These are phyloP conservation scores for Ceratothoa steindachneri DNA, from an alignment of 2,888 invertebrate species.

Conservation along the genomic window DNA sequence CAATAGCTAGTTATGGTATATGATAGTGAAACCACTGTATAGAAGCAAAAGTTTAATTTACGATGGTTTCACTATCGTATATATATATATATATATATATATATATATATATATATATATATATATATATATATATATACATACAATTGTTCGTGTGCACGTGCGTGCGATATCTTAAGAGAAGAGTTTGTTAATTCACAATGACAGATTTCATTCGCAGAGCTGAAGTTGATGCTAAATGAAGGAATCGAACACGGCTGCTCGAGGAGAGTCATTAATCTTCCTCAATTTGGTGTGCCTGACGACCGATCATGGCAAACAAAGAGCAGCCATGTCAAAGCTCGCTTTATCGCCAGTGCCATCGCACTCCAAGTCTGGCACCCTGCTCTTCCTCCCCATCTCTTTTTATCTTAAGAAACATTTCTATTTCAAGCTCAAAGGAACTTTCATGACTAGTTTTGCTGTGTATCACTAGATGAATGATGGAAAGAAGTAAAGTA, in stretches of 20 bases:
- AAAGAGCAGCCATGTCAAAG: constrained; percentile 5
- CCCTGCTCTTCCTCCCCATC: background rate
- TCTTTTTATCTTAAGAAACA: background rate
- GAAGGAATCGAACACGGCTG: constrained; percentile 4
- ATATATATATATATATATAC: constrained; percentile 20
- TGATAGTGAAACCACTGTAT: no score
- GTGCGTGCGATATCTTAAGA: background rate
- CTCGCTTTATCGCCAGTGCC: constrained; percentile 11
- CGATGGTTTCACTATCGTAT: background rate
- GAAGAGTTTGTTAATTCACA: background rate
- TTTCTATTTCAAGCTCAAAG: background rate
- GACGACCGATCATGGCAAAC: constrained; percentile 5
- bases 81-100: constrained; percentile 15
- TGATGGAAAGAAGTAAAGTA: no score
- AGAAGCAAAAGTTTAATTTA: no score
- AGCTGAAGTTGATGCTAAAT: constrained; percentile 11
- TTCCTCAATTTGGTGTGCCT: background rate
- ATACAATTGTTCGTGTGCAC: constrained; percentile 14
- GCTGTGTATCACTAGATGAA: no score
- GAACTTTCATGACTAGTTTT: no score
- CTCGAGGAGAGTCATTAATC: constrained; percentile 1
- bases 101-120: constrained; percentile 11
- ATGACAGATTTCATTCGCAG: constrained; percentile 12
- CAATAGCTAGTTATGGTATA: no score
- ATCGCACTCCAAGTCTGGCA: constrained; percentile 1